Evolutionary conservation across 2,888 invertebrate species (phyloP).

Genomic region (Yponomeuta sedellus): DNA sequence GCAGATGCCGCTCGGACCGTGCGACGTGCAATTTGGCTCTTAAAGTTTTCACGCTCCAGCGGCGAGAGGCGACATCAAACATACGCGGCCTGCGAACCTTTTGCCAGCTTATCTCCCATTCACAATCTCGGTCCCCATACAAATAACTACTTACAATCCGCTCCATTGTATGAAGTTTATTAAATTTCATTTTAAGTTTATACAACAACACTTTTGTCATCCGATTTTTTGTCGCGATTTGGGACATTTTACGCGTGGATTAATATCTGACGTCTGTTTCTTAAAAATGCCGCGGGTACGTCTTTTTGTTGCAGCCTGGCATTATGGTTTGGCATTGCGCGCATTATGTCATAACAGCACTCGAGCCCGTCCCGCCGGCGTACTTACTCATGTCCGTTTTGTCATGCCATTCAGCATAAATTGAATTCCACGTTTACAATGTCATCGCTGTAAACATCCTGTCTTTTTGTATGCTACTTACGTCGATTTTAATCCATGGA

Average conservation of each 20-base stretch:
- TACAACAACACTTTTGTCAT: conserved; percentile 76
- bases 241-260: conserved; percentile 76
- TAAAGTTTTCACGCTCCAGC: conserved; percentile 66
- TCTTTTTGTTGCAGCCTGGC: conserved; percentile 58
- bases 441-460: conserved; percentile 63
- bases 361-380: conserved; percentile 29
- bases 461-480: conserved; percentile 43
- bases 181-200: conserved; percentile 76
- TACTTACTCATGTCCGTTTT: conserved; percentile 51
- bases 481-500: conserved; percentile 9
- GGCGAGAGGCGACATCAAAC: conserved; percentile 75
- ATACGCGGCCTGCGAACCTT: conserved; percentile 68
- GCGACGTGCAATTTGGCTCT: conserved; percentile 69
- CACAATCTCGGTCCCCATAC: conserved; percentile 65
- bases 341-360: conserved; percentile 76
- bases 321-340: conserved; percentile 71
- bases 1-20: conserved; percentile 59
- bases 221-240: conserved; percentile 63
- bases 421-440: conserved; percentile 70
- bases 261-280: conserved; percentile 62
- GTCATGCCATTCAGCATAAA: conserved; percentile 57
- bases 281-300: conserved; percentile 55
- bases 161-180: conserved; percentile 70
- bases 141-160: conserved; percentile 55
- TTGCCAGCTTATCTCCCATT: conserved; percentile 73